Conservation (phyloP, 2,797 vertebrate species). For the Hemitrygon akajei region DNA sequence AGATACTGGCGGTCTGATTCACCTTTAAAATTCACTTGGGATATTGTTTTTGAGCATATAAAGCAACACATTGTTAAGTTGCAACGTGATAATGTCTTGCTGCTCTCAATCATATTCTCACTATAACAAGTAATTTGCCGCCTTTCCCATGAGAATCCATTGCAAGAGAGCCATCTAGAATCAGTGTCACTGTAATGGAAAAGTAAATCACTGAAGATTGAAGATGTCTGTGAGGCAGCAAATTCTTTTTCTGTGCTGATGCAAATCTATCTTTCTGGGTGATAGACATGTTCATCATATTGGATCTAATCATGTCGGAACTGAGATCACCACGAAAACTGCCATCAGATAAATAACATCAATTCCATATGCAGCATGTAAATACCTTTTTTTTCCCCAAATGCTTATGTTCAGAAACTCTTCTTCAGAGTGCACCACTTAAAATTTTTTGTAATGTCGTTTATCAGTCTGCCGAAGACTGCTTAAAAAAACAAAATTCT, state of each 20-base stretch:
- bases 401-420: not conserved
- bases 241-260: not conserved
- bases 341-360: not conserved
- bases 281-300: not conserved
- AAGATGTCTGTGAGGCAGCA: not conserved
- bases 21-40: not conserved
- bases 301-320: not conserved
- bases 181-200: not conserved
- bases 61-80: not conserved
- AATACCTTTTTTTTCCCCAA: not conserved
- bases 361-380: not conserved
- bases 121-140: not conserved
- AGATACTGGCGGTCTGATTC: not conserved
- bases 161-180: not conserved
- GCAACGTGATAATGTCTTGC: not conserved
- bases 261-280: not conserved
- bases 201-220: conserved; percentile 7
- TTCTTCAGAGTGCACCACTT: not conserved
- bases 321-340: not conserved
- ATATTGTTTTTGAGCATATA: not conserved
- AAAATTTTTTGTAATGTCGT: not conserved
- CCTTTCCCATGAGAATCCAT: not conserved
- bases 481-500: too few relatives aligned
- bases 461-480: too few relatives aligned
- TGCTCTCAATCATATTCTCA: not conserved